These are phyloP conservation scores for Timema podura DNA, from an alignment of 2,888 invertebrate species.

Conservation along the genomic window DNA sequence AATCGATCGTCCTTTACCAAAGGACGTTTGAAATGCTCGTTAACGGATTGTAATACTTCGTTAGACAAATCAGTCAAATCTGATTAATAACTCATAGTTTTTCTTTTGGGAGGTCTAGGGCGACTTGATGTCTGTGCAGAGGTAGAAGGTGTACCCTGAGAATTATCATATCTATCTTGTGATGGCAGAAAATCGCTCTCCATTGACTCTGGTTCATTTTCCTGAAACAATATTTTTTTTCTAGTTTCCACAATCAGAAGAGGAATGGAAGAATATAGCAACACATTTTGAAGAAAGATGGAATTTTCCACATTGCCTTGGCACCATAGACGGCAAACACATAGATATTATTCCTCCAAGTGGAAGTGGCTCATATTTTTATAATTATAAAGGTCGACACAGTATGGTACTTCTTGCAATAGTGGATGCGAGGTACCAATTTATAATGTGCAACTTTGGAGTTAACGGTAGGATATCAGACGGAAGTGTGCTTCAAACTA, in stretches of 20 bases:
- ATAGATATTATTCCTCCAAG: conserved; percentile 24
- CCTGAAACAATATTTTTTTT: conserved; percentile 17
- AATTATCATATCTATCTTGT: no score
- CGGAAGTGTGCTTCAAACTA: conserved; percentile 30
- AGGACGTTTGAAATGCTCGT: background rate
- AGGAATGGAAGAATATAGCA: conserved; percentile 31
- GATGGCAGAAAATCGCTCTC: no score
- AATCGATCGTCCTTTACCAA: background rate
- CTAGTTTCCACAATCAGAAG: conserved; percentile 28
- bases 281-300: conserved; percentile 28
- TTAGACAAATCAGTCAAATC: background rate
- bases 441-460: conserved; percentile 26
- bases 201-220: no score
- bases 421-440: conserved; percentile 12
- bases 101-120: background rate
- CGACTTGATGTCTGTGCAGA: background rate
- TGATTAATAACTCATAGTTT: background rate
- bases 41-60: background rate
- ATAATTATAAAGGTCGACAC: conserved; percentile 29
- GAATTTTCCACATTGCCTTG: conserved; percentile 31
- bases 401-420: conserved; percentile 29
- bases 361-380: conserved; percentile 27
- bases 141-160: background rate
- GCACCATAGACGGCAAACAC: conserved; percentile 31
- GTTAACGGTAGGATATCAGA: conserved; percentile 30